A percentile compares a stretch with the other conserved stretches of the same genome.
phyloP scores from a whole-genome alignment of 2,113 vertebrate genomes.

The Hydrochoerus hydrochaeris region DNA sequence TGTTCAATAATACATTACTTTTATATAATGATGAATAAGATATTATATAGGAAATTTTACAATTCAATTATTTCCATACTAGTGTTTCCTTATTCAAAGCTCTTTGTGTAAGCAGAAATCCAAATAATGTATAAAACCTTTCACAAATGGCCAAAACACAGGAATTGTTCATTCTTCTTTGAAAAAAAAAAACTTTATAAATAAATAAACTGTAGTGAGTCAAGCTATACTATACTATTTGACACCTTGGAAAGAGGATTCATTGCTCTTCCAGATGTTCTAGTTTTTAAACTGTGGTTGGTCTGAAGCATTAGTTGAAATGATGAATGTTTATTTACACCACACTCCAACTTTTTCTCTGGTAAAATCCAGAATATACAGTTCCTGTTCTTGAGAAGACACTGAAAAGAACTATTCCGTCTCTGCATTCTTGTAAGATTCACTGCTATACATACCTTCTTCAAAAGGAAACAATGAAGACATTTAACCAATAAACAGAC shows the following conservation, averaged over 20 bases:
- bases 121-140: background rate
- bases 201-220: background rate
- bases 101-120: background rate
- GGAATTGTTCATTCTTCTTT: background rate
- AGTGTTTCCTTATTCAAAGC: background rate
- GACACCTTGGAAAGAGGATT: background rate
- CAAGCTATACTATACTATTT: background rate
- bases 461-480: background rate
- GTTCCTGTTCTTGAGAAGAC: background rate
- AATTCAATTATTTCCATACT: background rate
- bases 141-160: background rate
- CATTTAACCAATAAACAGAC: background rate
- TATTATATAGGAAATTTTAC: background rate
- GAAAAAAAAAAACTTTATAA: background rate
- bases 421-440: background rate
- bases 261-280: background rate
- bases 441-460: background rate
- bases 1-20: background rate
- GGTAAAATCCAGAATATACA: background rate
- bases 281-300: background rate
- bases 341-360: fast-evolving
- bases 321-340: background rate
- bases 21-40: background rate
- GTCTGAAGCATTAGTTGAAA: background rate
- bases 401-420: background rate